Evolutionary conservation across 2,888 invertebrate genomes (phyloP), one percentile per base, ranked within the genome.

Genomic region (Cryptosula pallasiana): DNA sequence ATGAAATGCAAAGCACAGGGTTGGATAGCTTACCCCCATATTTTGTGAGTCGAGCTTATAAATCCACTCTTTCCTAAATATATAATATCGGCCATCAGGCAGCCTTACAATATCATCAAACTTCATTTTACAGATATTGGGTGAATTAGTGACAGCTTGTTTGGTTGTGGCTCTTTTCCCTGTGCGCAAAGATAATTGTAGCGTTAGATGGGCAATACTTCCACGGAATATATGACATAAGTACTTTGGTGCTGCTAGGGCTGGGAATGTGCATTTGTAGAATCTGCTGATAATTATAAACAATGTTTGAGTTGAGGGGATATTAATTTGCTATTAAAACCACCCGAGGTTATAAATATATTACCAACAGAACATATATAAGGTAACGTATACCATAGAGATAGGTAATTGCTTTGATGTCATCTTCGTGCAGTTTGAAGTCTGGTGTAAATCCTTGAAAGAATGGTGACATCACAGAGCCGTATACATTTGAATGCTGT

Each of bases 381-480:
- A 45, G 5, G 45, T 13, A 20, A 45, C 45, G 5, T 5, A 20
- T 45, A 82, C 84, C 83, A 74, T 84, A 84, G 2, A 84, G 71
- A 20, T 75, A 74, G 75, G 80, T 81, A 13, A 82, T 80, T n/a
- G 79, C 82, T 9, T 75, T 72, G 16, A 81, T 78, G 71, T 84
- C 84, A 71, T 84, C 84, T 1, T 74, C 34, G 54, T 79, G 78
- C 0, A 84, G 79, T 25, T 75, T 71, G 73, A 79, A 83, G 75
- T 82, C 78, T 1, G 79, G 76, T 55, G 80, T 79, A 74, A 80
- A 82, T 1, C 83, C 83, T 55, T 78, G 76, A 72, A 82, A 82
- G 75, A 78, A 82, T 0, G 83, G 84, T 0, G 82, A 81, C 84
- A 84, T 84, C 23, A 84, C 76, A 1, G 84, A 82, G 0, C 76